Evolutionary conservation across 2,888 invertebrate genomes (phyloP).

Genomic region (Trichacis sp.): DNA sequence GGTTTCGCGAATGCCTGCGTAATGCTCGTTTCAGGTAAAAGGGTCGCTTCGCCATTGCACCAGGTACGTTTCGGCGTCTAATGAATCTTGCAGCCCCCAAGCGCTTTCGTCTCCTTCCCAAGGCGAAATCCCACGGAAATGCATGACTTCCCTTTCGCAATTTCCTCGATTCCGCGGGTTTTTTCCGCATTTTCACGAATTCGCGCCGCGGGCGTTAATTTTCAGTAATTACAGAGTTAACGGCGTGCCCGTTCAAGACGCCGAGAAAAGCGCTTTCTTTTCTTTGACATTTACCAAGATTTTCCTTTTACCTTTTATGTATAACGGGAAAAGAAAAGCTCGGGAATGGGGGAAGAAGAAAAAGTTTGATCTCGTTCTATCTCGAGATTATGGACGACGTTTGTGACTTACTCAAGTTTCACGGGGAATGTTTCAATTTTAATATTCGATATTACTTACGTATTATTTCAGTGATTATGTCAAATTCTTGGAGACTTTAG

Average conservation of each 20-base stretch:
- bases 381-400: too few species aligned
- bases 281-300: background rate
- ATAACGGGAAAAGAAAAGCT: background rate
- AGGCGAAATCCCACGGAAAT: background rate
- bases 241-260: background rate
- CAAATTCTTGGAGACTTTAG: too few species aligned
- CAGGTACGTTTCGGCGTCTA: conserved; percentile 44
- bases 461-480: too few species aligned
- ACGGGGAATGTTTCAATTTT: too few species aligned
- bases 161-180: background rate
- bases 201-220: background rate
- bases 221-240: background rate
- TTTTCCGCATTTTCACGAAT: background rate
- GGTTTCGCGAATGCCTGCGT: conserved; percentile 19
- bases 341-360: background rate
- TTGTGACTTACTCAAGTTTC: too few species aligned
- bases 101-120: too few species aligned
- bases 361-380: background rate
- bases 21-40: conserved; percentile 41
- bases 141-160: background rate
- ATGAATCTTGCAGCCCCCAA: background rate
- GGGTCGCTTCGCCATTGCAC: conserved; percentile 44
- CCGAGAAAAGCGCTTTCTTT: background rate
- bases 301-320: background rate
- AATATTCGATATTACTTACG: too few species aligned